Evolutionary conservation across 2,888 invertebrate species (phyloP), one percentile per base, ranked within the genome.

Genomic region (Diadegma fenestrale): DNA sequence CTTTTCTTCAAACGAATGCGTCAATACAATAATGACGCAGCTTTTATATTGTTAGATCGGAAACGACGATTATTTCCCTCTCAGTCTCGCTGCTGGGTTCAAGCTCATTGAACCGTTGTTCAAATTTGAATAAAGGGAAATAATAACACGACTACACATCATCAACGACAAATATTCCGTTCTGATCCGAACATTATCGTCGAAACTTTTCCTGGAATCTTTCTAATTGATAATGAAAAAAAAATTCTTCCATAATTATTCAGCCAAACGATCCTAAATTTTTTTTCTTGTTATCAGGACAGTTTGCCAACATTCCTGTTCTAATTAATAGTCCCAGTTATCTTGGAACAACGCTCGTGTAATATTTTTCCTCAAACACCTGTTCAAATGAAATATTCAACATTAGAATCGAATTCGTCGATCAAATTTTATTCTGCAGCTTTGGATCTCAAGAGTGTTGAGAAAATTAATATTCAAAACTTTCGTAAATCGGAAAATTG

Each of bases 1-100:
- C 54, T 72, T 72, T 84, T 76, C 80, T 80, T 77, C 77, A 81
- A 68, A 51, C 26, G 68, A 63, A 73, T 69, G 48, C 78, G 54
- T 73, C 73, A 51, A 77, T 43, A 48, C 81, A 51, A 63, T 61
- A 48, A 76, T 58, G 83, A 61, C 48, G 61, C 66, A 48, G 45
- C 58, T 54, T 33, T 58, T 76, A 64, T 37, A 58, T 66, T 64
- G 66, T 77, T 45, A 45, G 43, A 68, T 58, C 43, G 61, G 48
- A 33, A 33, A 22, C 43, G 66, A 54, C 37, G 33, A 63, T 30
- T 14, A 63, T 51, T 6, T 26, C 5, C 33, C 6, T 14, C 33
- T 41, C 43, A n/a, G n/a, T 19, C 41, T 73, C 51, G 51, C 33
- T 17, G 5, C 17, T 63, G 33, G 37, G 37, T 19, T 58, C 76